Base-by-base conservation (phyloP, 2,888 invertebrate genomes). In the Cenopis cana region DNA sequence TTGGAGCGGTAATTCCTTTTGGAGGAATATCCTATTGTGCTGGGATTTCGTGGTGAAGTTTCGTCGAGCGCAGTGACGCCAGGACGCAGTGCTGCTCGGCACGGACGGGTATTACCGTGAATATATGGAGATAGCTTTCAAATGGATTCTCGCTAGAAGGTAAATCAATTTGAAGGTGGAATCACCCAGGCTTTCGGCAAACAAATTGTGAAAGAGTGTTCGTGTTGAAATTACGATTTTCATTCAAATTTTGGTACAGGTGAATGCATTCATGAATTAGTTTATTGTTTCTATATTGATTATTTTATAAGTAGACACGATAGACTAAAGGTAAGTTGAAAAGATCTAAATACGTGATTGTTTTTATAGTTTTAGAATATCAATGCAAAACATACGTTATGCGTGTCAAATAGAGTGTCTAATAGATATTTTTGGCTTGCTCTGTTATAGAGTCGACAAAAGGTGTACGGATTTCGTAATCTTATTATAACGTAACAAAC, bases 21-120 rank as follows among this genome's bases (percentile, higher is more conserved):
- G 46, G 10, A 18, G 18, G 9, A 20, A 50, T 17, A 17, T 18
- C 50, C 18, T 18, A 41, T 18, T 59, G 38, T 41, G 57, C 57
- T 14, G 14, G 20, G 29, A 59, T 33, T 59, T 41, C 36, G 57
- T 55, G 38, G 10, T 46, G 24, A 55, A 55, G 29, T n/a, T 55
- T 33, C 14, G 24, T 4, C 36, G 17, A 17, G 9, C 38, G 20
- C 18, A 11, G 18, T 46, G 46, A 46, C 20, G 18, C 14, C 38
- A 14, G 57, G 14, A 46, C n/a, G 46, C n/a, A 46, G 46, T 5
- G 33, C 33, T 33, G 2, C 41, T 41, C 14, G 14, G 14, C 12
- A 12, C 41, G 12, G 38, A 38, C 38, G n/a, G n/a, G 57, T 59
- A 59, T 41, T 20, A 59, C 2, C 38, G 38, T n/a, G 20, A 59